A percentile compares a stretch with the other conserved stretches of the same genome.
These are phyloP conservation scores for Hyperoplus immaculatus DNA, from an alignment of 2,797 vertebrate species.

Conservation along the genomic window DNA sequence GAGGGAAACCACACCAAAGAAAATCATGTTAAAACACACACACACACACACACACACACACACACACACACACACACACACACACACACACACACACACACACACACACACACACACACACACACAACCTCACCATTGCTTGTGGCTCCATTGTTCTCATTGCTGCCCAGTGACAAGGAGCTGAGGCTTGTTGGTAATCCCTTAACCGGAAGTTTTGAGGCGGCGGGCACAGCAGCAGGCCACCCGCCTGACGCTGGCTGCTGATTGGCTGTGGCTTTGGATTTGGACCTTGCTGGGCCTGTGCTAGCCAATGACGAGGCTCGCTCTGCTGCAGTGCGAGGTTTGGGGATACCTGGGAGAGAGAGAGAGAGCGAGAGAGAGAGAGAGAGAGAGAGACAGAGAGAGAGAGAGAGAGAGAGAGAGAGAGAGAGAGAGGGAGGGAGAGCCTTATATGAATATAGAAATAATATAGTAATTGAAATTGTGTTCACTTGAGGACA, in stretches of 20 bases:
- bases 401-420: neutral
- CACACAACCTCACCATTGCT: slow-evolving; percentile 78
- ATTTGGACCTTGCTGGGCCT: slow-evolving; percentile 41
- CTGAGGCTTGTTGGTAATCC: slow-evolving; percentile 80
- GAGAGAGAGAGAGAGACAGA: too few relatives aligned
- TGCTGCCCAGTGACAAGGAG: slow-evolving; percentile 83
- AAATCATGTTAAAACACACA: slow-evolving; percentile 1
- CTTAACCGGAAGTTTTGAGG: slow-evolving; percentile 87
- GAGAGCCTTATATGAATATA: too few relatives aligned
- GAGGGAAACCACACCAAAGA: slow-evolving; percentile 43
- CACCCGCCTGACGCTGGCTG: slow-evolving; percentile 6
- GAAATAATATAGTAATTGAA: too few relatives aligned
- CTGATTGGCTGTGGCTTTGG: slow-evolving; percentile 67
- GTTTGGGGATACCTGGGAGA: slow-evolving; percentile 77
- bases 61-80: too few relatives aligned
- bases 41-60: too few relatives aligned
- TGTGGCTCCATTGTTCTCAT: slow-evolving; percentile 71
- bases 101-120: too few relatives aligned
- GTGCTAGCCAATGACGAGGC: neutral
- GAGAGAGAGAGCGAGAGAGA: neutral
- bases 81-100: too few relatives aligned
- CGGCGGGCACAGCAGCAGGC: slow-evolving; percentile 22
- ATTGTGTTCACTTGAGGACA: too few relatives aligned
- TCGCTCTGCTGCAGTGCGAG: slow-evolving; percentile 57
- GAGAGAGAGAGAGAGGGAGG: too few relatives aligned